phyloP scores from a whole-genome alignment of 2,113 vertebrate genomes.

The Noturus placidus region DNA sequence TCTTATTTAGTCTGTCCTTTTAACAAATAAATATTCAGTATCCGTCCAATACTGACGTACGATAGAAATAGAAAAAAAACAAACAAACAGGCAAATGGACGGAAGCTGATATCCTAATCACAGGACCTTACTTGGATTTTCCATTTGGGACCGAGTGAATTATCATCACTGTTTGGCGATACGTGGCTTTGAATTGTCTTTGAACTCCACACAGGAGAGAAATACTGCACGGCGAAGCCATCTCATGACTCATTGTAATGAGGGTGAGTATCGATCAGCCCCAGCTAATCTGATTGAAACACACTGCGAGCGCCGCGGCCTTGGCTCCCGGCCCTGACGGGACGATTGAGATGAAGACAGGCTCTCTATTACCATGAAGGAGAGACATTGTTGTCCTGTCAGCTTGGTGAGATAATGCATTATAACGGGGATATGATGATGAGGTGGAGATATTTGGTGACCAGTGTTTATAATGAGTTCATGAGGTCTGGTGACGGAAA shows the following conservation, averaged over 20 bases:
- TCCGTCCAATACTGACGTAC: neutral
- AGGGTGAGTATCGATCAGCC: conserved; percentile 77
- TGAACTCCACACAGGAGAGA: conserved; percentile 75
- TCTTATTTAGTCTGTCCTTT: neutral
- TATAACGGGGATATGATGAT: neutral
- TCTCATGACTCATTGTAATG: conserved; percentile 73
- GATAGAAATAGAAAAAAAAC: neutral
- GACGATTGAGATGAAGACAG: conserved; percentile 36
- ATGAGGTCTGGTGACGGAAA: neutral
- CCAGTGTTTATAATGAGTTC: neutral
- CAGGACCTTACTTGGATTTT: neutral
- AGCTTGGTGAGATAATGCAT: conserved; percentile 3
- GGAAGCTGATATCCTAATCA: neutral
- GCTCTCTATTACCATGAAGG: conserved; percentile 5
- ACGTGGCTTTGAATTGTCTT: conserved; percentile 87
- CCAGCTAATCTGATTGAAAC: conserved; percentile 85
- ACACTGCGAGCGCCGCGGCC: conserved; percentile 67
- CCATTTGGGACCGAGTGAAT: neutral
- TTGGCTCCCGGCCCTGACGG: conserved; percentile 65
- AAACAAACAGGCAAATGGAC: neutral
- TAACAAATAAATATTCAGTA: neutral
- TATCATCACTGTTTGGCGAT: neutral
- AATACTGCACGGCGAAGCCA: conserved; percentile 71
- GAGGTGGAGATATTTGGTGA: neutral
- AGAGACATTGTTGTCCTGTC: conserved; percentile 25